Conservation (phyloP, 2,113 vertebrate genomes). For the Sorex fumeus region DNA sequence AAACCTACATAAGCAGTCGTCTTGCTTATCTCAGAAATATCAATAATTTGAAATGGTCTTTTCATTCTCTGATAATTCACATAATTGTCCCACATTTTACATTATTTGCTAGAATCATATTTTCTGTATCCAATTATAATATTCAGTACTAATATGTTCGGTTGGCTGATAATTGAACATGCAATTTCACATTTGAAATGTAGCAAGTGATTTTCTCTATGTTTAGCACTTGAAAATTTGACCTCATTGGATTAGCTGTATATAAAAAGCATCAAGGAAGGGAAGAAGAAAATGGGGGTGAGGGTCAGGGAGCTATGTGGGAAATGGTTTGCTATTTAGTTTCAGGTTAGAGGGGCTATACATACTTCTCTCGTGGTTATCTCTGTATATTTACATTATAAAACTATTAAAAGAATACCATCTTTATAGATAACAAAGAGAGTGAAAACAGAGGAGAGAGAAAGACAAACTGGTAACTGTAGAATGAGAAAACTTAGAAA, state of each 20-base stretch:
- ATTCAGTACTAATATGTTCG: background rate
- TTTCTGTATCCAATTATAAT: slow-evolving; percentile 16
- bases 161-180: background rate
- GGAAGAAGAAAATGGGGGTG: background rate
- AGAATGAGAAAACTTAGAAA: background rate
- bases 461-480: background rate
- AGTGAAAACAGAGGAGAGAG: background rate
- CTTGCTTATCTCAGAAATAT: no score
- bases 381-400: background rate
- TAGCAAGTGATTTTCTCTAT: slow-evolving; percentile 18
- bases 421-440: background rate
- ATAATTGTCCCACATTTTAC: background rate
- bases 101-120: background rate
- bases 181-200: background rate
- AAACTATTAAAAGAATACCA: background rate
- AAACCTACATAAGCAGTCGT: background rate
- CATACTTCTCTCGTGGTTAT: background rate
- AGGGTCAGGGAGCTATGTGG: background rate
- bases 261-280: background rate
- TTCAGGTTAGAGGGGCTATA: background rate
- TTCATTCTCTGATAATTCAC: slow-evolving; percentile 4
- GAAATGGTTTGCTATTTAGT: background rate
- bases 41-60: background rate
- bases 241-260: background rate
- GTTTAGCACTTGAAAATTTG: background rate